Evolutionary conservation across 2,888 invertebrate genomes (phyloP).

Genomic region (Caenorhabditis sp.): DNA sequence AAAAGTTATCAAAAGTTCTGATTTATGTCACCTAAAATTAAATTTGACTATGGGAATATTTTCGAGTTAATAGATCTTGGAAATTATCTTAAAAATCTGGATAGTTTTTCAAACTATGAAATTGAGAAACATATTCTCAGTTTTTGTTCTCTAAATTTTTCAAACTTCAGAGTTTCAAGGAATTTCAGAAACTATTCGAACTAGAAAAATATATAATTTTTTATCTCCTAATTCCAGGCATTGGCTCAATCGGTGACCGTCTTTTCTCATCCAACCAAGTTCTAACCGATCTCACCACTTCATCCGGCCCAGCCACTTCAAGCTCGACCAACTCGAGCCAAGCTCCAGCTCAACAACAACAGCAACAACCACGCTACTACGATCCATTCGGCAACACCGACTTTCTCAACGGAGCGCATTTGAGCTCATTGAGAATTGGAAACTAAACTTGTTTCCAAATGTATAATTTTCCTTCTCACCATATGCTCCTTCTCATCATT

Average conservation of each 20-base stretch:
- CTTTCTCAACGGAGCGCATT: constrained; percentile 34
- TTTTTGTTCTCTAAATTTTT: too few relatives aligned
- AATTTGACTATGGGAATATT: too few relatives aligned
- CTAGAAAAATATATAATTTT: too few relatives aligned
- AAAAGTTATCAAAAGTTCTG: too few relatives aligned
- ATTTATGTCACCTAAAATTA: too few relatives aligned
- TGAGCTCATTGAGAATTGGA: constrained; percentile 33
- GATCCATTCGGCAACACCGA: constrained; percentile 55
- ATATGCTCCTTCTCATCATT: constrained; percentile 6
- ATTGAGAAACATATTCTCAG: too few relatives aligned
- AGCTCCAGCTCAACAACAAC: constrained; percentile 2
- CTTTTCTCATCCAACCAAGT: constrained; percentile 1
- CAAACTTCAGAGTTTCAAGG: too few relatives aligned
- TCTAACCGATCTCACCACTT: not conserved
- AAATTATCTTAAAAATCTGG: too few relatives aligned
- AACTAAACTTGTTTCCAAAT: constrained; percentile 10
- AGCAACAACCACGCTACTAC: constrained; percentile 38
- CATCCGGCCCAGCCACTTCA: constrained; percentile 3
- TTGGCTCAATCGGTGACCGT: constrained; percentile 35
- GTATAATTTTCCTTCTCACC: not conserved
- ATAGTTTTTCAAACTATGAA: too few relatives aligned
- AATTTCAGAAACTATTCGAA: too few relatives aligned
- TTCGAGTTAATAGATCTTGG: too few relatives aligned
- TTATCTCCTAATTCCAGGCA: too few relatives aligned
- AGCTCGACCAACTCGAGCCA: not conserved